These are phyloP conservation scores for Bradynema listronoti DNA, from an alignment of 1,140 invertebrate genomes.

Conservation along the genomic window DNA sequence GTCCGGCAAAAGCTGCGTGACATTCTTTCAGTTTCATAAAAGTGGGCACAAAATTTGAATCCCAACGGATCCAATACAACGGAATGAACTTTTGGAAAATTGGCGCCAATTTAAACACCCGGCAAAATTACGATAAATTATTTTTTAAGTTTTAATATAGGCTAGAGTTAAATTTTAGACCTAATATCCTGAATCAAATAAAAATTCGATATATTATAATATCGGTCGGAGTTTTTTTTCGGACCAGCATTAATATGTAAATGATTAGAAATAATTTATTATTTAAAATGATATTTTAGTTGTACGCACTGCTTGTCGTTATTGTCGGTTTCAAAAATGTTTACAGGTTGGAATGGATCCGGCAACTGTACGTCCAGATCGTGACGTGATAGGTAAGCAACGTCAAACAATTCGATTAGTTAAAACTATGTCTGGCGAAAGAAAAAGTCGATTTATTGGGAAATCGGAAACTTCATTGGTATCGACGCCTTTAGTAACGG, in stretches of 20 bases:
- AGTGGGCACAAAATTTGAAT: too few relatives aligned
- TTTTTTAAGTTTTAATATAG: not conserved
- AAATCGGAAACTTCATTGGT: too few relatives aligned
- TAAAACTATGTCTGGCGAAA: conserved; percentile 6
- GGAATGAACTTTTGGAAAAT: not conserved
- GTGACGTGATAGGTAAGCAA: conserved; percentile 46
- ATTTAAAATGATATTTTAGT: conserved; percentile 23
- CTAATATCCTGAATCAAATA: too few relatives aligned
- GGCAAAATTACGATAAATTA: not conserved
- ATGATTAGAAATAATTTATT: too few relatives aligned
- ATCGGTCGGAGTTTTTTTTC: too few relatives aligned
- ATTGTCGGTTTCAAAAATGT: conserved; percentile 50
- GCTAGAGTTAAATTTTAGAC: too few relatives aligned
- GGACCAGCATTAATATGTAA: too few relatives aligned
- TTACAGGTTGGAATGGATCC: conserved; percentile 53
- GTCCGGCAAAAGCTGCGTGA: too few relatives aligned
- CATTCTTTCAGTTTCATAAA: too few relatives aligned
- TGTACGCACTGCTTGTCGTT: conserved; percentile 40
- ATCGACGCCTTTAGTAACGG: too few relatives aligned
- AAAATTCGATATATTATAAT: too few relatives aligned
- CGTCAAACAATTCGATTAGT: not conserved
- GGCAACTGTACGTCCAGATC: conserved; percentile 49
- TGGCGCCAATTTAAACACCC: not conserved
- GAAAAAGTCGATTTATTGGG: conserved; percentile 5
- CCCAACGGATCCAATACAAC: too few relatives aligned